Conservation (phyloP, 1,140 invertebrate genomes). For the Leptopilina boulardi region DNA sequence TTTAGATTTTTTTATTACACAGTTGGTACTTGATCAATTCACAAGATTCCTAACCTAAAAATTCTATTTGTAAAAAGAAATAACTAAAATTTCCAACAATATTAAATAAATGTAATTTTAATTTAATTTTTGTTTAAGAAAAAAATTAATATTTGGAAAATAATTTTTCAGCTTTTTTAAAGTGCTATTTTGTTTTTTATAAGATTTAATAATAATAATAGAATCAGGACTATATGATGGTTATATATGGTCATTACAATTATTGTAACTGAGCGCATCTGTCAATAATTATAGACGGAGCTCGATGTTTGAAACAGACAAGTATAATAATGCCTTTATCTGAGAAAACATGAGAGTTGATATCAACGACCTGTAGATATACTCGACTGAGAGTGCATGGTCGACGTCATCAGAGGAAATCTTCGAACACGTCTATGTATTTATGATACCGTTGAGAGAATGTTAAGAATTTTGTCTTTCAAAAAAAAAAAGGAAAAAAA, state of each 20-base stretch:
- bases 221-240: not conserved
- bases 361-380: constrained; percentile 64
- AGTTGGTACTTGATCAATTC: too few species aligned
- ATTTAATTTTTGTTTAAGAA: too few species aligned
- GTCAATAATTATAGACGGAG: constrained; percentile 60
- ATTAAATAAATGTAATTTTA: too few species aligned
- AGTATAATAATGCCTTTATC: constrained; percentile 48
- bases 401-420: constrained; percentile 25
- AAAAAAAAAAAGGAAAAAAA: too few species aligned
- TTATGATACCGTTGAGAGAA: constrained; percentile 3
- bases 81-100: too few species aligned
- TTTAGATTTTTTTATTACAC: too few species aligned
- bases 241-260: not conserved
- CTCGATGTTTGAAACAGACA: constrained; percentile 46
- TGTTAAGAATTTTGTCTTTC: not conserved
- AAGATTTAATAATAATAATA: not conserved
- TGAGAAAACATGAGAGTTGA: constrained; percentile 60
- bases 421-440: constrained; percentile 14
- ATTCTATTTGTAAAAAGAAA: too few species aligned
- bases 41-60: too few species aligned
- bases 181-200: not conserved
- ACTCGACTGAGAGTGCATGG: constrained; percentile 15
- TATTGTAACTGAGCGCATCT: constrained; percentile 55
- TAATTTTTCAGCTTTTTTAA: too few species aligned
- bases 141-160: too few species aligned